A percentile compares a stretch with the other conserved stretches of the same genome.
These are phyloP conservation scores for Halesus radiatus DNA, from an alignment of 1,140 invertebrate genomes.

Conservation along the genomic window DNA sequence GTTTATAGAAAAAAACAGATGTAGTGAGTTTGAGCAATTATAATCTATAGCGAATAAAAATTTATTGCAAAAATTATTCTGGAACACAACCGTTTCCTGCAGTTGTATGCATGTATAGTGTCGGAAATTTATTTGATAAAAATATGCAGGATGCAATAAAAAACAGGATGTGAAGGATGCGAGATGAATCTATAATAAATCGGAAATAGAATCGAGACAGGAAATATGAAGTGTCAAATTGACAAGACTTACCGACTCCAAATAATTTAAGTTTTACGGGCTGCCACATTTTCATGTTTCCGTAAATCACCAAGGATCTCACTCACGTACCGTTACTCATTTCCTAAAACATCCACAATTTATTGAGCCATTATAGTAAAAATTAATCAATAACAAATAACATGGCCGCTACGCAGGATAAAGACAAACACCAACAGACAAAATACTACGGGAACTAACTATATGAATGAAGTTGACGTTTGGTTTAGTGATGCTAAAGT, in stretches of 20 bases:
- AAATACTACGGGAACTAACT: conserved; percentile 33
- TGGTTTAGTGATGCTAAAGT: conserved; percentile 5
- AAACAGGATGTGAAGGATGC: conserved; percentile 37
- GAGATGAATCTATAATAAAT: conserved; percentile 51
- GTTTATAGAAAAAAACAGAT: no score
- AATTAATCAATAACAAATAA: conserved; percentile 54
- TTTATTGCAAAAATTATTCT: no score
- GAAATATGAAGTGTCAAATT: conserved; percentile 47
- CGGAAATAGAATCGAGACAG: conserved; percentile 44
- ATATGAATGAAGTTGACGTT: conserved; percentile 51
- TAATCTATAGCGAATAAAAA: no score
- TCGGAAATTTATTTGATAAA: neutral
- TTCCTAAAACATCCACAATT: conserved; percentile 33
- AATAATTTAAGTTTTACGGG: conserved; percentile 51
- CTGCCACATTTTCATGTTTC: conserved; percentile 49
- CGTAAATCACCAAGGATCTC: conserved; percentile 16
- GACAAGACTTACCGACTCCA: conserved; percentile 54
- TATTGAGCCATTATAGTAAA: conserved; percentile 40
- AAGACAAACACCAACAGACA: conserved; percentile 42
- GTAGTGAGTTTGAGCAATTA: no score
- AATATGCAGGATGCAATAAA: conserved; percentile 31
- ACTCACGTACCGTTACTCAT: conserved; percentile 31
- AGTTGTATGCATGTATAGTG: neutral
- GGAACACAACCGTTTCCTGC: neutral
- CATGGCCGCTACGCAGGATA: conserved; percentile 48